Evolutionary conservation across 2,113 vertebrate species (phyloP), one percentile per base, ranked within the genome.

Genomic region (Panthera tigris): DNA sequence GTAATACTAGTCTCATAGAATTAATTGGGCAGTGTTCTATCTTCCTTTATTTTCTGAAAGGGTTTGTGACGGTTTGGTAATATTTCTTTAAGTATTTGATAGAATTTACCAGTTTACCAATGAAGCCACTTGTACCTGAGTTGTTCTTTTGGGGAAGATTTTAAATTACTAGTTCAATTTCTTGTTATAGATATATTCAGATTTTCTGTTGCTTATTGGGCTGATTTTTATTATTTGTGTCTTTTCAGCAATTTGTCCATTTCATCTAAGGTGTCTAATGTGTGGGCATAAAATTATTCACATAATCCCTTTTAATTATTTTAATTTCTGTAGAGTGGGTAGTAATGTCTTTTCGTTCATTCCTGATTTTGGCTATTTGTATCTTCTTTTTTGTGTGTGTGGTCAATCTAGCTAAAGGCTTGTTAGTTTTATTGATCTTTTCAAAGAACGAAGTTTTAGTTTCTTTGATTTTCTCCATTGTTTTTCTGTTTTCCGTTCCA

Each of bases 391-490:
- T 2, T 55, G 61, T 63, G 61, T 63, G 23, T 68, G 19, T 76
- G 41, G 33, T 71, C 23, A 55, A 5, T 86, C 41, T 45, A 78
- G 82, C 41, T 92, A 39, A 93, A 76, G 16, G 3, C 57, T 73
- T 61, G 23, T 73, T 6, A 4, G 45, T 68, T 73, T 27, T 79
- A 65, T 29, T 79, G 63, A 39, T 68, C 48, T 92, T 81, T 92
- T 57, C 65, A 57, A 82, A 57, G 48, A 89, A 78, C 55, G 23
- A 36, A 79, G 57, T 79, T 79, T 50, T 18, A 52, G 25, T 39
- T 85, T 63, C 6, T 76, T 95, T 66, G n/a, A 66, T 95, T 84
- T 95, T 95, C 63, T 74, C 14, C 83, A 18, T 91, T n/a, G 29
- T 89, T 89, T 76, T 83, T 73, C 76, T 88, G 63, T 69, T 89